Base-by-base conservation (phyloP, 2,113 vertebrate genomes). In the Ariopsis seemanni region DNA sequence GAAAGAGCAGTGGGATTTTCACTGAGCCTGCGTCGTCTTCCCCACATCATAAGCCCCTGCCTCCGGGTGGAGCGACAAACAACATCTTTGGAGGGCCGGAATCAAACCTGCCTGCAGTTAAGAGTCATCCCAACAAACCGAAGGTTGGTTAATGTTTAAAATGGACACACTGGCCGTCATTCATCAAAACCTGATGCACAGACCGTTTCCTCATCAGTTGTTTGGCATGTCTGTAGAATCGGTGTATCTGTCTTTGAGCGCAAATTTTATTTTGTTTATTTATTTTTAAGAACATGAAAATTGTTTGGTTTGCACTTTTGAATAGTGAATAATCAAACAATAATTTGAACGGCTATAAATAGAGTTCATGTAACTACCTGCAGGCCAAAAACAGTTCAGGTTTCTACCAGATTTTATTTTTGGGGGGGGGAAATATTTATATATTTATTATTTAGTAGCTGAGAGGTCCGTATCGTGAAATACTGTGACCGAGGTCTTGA, bases 91-190 rank as follows among this genome's bases (percentile, higher is more conserved):
- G 52, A 77, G 88, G 27, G 71, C 20, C 85, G 85, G 67, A 90
- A 27, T 42, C 89, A 55, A 83, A n/a, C 62, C 78, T 55, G 48
- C 85, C 65, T 20, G 27, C 84, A 20, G 93, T 92, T 18, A 91
- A 93, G 91, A 94, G 94, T 75, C 97, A 98, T 89, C 97, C 97
- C 7, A 98, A 98, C 92, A 99, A 99, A 88, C 98, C 97, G 87
- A 99, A 98, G 98, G 98, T 99, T 95, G 12, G 83, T 22, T 5
- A 27, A 18, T 48, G 22, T 48, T 88, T 42, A 2, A 83, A 22
- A 71, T 11, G 15, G 11, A 62, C 4, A 5, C 9, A 2, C 48
- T 50, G 72, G 72, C 2, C 2, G 5, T 77, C 2, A 25, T n/a
- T 78, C 42, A 50, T 50, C 42, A 25, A 22, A 53, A 15, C 11